Percentiles rank a stretch among this genome's conserved stretches.
Evolutionary conservation across 2,797 vertebrate genomes (phyloP).

Genomic region (Sebastiscus tertius): DNA sequence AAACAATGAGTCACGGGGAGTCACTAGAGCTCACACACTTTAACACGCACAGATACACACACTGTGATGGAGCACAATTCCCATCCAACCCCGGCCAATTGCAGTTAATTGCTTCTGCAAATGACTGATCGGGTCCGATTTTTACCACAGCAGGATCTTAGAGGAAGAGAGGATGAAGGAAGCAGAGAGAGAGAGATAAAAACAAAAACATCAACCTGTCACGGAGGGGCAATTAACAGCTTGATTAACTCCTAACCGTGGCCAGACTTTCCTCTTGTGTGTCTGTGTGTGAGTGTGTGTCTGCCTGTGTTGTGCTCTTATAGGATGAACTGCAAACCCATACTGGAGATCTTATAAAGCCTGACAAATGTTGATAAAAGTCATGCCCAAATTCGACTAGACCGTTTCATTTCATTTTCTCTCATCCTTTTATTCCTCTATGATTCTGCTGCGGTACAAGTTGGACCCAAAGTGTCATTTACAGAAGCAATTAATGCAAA

Average conservation of each 20-base stretch:
- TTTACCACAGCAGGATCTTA: slow-evolving; percentile 46
- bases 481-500: slow-evolving; percentile 18
- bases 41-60: slow-evolving; percentile 10
- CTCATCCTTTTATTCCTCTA: neutral
- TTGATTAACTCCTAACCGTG: slow-evolving; percentile 67
- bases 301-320: neutral
- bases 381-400: neutral
- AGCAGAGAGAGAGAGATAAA: slow-evolving; percentile 43
- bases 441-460: neutral
- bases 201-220: slow-evolving; percentile 71
- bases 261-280: slow-evolving; percentile 25
- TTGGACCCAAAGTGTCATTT: neutral
- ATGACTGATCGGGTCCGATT: slow-evolving; percentile 70
- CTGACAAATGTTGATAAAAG: neutral
- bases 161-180: slow-evolving; percentile 44
- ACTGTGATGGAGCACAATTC: slow-evolving; percentile 40
- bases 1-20: slow-evolving; percentile 48
- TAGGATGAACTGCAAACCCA: slow-evolving; percentile 8
- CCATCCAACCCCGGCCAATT: slow-evolving; percentile 57
- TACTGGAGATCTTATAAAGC: neutral
- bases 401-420: neutral
- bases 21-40: slow-evolving; percentile 24
- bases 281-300: neutral
- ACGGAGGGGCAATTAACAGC: slow-evolving; percentile 66
- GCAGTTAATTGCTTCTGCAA: slow-evolving; percentile 71